These are phyloP conservation scores for Calliphora vicina DNA, from an alignment of 1,140 invertebrate genomes.

Conservation along the genomic window DNA sequence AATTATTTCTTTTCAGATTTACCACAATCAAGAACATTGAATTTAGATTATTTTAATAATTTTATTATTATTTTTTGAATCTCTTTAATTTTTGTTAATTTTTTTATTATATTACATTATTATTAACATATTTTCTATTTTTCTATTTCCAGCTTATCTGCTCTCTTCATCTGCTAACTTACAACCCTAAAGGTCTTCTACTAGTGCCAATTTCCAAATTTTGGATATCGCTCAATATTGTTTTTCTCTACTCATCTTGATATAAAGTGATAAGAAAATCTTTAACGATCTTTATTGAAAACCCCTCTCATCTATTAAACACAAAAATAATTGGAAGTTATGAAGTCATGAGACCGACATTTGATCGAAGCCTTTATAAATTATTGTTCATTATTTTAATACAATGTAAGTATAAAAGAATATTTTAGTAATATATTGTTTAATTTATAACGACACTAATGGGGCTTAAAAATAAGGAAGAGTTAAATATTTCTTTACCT, in stretches of 20 bases:
- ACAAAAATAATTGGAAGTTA: conserved; percentile 49
- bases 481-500: too few relatives aligned
- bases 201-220: not conserved
- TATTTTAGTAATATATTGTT: not conserved
- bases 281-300: not conserved
- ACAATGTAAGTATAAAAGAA: conserved; percentile 56
- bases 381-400: conserved; percentile 63
- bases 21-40: too few relatives aligned
- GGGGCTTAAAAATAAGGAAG: too few relatives aligned
- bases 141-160: not conserved
- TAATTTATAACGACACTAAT: too few relatives aligned
- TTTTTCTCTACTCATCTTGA: too few relatives aligned
- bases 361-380: conserved; percentile 63
- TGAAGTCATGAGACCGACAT: conserved; percentile 64
- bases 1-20: too few relatives aligned
- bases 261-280: not conserved
- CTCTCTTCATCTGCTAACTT: not conserved
- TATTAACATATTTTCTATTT: not conserved
- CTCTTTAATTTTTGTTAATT: too few relatives aligned
- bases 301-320: not conserved
- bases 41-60: too few relatives aligned
- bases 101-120: too few relatives aligned
- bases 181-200: not conserved
- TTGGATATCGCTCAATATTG: not conserved
- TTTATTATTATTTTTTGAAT: too few relatives aligned